Percentiles rank a stretch among this genome's conserved stretches.
These are phyloP conservation scores for Xanthorhoe designata DNA, from an alignment of 2,888 invertebrate genomes.

Conservation along the genomic window DNA sequence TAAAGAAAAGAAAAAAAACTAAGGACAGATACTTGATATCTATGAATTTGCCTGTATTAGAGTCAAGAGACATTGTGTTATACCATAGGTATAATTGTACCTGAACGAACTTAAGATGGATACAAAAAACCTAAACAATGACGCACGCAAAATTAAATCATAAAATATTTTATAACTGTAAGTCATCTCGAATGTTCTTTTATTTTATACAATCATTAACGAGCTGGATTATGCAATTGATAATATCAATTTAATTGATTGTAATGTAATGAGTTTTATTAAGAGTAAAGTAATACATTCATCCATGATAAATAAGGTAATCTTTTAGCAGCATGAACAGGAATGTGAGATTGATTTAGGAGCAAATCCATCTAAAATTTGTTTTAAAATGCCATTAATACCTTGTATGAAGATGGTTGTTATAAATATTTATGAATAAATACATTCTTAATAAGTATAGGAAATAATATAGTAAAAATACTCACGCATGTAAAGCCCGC, in stretches of 20 bases:
- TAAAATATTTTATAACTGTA: background rate
- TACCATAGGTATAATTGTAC: conserved; percentile 33
- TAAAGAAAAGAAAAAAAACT: too few species aligned
- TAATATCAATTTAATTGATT: conserved; percentile 7
- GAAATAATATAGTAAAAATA: conserved; percentile 47
- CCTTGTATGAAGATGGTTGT: too few species aligned
- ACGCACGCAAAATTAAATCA: background rate
- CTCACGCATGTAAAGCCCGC: conserved; percentile 69
- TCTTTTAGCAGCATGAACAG: background rate
- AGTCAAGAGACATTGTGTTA: too few species aligned
- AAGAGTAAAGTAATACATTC: background rate
- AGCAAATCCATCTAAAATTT: too few species aligned
- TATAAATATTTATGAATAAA: background rate
- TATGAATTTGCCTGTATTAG: too few species aligned
- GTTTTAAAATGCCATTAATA: too few species aligned
- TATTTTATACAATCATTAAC: conserved; percentile 16
- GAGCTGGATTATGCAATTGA: conserved; percentile 18
- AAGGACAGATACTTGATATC: too few species aligned
- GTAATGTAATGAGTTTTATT: background rate
- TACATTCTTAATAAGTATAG: conserved; percentile 9
- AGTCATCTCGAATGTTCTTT: background rate
- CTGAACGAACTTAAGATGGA: conserved; percentile 32
- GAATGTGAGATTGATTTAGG: too few species aligned
- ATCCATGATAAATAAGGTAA: conserved; percentile 6
- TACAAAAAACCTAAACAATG: conserved; percentile 22